Percentiles rank a stretch among this genome's conserved stretches.
phyloP scores from a whole-genome alignment of 2,888 invertebrate species.

The Alitta virens region DNA sequence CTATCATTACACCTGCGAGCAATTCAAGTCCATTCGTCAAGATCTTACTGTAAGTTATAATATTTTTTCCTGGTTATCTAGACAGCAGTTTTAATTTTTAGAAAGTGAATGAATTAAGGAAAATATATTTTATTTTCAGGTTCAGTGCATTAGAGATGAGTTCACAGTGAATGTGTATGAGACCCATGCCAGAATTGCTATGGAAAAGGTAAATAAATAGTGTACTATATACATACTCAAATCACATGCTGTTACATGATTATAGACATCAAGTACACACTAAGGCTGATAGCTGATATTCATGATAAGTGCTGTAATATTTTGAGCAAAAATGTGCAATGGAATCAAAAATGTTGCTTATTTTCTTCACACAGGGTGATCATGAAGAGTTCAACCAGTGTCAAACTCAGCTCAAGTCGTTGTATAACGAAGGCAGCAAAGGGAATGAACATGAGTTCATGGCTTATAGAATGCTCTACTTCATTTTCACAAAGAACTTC shows the following conservation, averaged over 20 bases:
- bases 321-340: no score
- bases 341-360: no score
- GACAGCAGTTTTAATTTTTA: no score
- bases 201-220: constrained; percentile 83
- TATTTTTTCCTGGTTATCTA: no score
- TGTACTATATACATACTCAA: no score
- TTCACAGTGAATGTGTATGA: constrained; percentile 99
- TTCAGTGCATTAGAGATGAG: constrained; percentile 90
- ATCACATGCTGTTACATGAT: no score
- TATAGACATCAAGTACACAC: no score
- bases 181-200: constrained; percentile 94
- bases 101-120: neutral
- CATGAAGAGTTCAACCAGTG: constrained; percentile 99
- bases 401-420: constrained; percentile 94
- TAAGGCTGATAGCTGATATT: no score
- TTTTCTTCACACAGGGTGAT: constrained; percentile 69
- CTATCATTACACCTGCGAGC: constrained; percentile 96
- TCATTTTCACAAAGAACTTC: constrained; percentile 95
- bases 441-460: constrained; percentile 79
- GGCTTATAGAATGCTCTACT: constrained; percentile 94
- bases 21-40: constrained; percentile 96
- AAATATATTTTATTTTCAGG: constrained; percentile 63
- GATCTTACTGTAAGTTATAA: constrained; percentile 94
- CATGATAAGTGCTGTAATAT: no score
- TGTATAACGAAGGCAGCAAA: constrained; percentile 65